Evolutionary conservation across 2,113 vertebrate genomes (phyloP).

Genomic region (Gracilinanus agilis): DNA sequence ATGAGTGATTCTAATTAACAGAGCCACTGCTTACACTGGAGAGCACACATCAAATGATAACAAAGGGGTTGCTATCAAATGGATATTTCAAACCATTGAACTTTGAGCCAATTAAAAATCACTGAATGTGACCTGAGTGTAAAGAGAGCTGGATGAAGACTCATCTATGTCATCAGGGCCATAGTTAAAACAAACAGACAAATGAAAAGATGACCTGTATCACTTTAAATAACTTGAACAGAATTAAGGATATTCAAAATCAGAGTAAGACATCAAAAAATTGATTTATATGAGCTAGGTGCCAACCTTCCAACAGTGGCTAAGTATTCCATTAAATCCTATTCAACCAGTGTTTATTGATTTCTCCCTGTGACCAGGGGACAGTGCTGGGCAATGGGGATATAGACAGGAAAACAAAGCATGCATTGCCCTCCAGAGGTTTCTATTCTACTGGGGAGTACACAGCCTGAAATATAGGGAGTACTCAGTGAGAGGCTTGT

Average conservation of each 20-base stretch:
- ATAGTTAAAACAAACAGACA: conserved; percentile 23
- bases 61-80: conserved; percentile 56
- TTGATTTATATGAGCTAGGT: conserved; percentile 7
- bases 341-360: background rate
- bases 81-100: conserved; percentile 56
- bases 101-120: conserved; percentile 57
- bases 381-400: background rate
- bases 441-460: background rate
- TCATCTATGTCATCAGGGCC: background rate
- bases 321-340: background rate
- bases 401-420: background rate
- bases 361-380: background rate
- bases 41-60: conserved; percentile 10
- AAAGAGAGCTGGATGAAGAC: background rate
- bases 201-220: conserved; percentile 3
- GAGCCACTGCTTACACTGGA: conserved; percentile 28
- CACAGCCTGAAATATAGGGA: background rate
- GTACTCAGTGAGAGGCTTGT: background rate
- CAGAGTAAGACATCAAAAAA: conserved; percentile 52
- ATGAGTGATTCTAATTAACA: conserved; percentile 68
- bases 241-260: conserved; percentile 48
- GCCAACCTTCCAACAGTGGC: conserved; percentile 17
- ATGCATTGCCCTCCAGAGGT: background rate
- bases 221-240: conserved; percentile 36
- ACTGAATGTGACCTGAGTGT: conserved; percentile 35